Evolutionary conservation across 2,888 invertebrate species (phyloP).

Genomic region (Drosophila testacea): DNA sequence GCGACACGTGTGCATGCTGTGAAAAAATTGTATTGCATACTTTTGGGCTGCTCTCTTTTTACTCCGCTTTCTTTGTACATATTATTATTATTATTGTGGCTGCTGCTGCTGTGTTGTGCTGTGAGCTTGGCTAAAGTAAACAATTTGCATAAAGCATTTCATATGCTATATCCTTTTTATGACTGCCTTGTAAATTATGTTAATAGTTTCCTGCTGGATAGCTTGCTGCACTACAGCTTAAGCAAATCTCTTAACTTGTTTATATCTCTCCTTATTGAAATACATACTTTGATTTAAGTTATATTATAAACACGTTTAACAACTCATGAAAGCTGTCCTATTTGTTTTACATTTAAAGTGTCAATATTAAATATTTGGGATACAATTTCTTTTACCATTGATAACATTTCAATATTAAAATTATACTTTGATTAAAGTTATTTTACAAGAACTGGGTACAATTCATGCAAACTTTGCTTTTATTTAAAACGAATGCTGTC

Average conservation of each 20-base stretch:
- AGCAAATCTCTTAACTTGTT: constrained; percentile 36
- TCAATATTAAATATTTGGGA: not conserved
- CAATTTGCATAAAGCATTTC: constrained; percentile 77
- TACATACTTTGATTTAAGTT: not conserved
- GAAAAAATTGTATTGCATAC: constrained; percentile 58
- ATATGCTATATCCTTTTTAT: constrained; percentile 53
- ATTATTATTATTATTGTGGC: constrained; percentile 24
- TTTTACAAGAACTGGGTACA: too few relatives aligned
- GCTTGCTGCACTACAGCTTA: constrained; percentile 40
- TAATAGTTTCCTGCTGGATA: constrained; percentile 43
- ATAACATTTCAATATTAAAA: too few relatives aligned
- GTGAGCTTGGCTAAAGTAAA: constrained; percentile 46
- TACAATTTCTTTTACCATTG: too few relatives aligned
- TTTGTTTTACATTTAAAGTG: not conserved
- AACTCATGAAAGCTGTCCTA: not conserved
- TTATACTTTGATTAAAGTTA: too few relatives aligned
- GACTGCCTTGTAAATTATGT: constrained; percentile 53
- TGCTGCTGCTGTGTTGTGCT: constrained; percentile 12
- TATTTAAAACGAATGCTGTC: too few relatives aligned
- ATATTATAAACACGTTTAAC: not conserved
- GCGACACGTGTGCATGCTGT: constrained; percentile 53
- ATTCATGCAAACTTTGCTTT: too few relatives aligned
- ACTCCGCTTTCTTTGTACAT: constrained; percentile 21
- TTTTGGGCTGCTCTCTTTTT: constrained; percentile 30
- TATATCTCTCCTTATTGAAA: constrained; percentile 4